Base-by-base conservation (phyloP, 2,113 vertebrate genomes). In the Phycodurus eques region DNA sequence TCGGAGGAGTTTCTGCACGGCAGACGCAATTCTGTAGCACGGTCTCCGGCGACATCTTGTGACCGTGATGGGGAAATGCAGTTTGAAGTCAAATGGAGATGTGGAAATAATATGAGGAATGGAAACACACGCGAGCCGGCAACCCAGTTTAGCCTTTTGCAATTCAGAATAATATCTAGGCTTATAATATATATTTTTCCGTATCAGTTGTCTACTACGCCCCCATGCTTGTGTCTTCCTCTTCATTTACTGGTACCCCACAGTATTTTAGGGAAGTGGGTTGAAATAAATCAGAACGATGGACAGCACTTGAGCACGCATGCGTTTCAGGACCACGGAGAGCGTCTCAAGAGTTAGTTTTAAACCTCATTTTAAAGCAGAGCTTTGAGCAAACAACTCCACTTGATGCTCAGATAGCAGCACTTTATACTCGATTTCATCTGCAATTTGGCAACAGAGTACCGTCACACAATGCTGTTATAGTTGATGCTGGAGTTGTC, bases 1-100 rank as follows among this genome's bases (percentile, higher is more conserved):
- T 22, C 39, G 87, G 86, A 83, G 85, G 86, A 71, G 78, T 79
- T 67, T 75, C 8, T 54, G 4, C 42, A 43, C 6, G 0, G 0
- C 27, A 9, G 20, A 19, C 4, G 20, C 1, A 10, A 2, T 0
- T 60, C 60, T 39, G 9, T 83, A 70, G 57, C 39, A 15, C 72
- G 90, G 92, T 92, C 92, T 90, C 72, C 39, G 76, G 79, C 83
- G 91, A 85, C 91, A 84, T 82, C 92, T 70, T 13, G 83, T 80
- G 92, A 64, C 51, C 19, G 5, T 31, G 68, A 35, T 22, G 11
- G 53, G 8, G 53, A 57, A 56, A 35, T 66, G 44, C 64, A 44
- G 1, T 2, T n/a, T 11, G 3, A n/a, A 4, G n/a, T 46, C 3
- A 47, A 15, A 31, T 4, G 0, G 4, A 47, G 20, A 9, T 27